phyloP scores from a whole-genome alignment of 2,113 vertebrate species.

The Hipposideros armiger region DNA sequence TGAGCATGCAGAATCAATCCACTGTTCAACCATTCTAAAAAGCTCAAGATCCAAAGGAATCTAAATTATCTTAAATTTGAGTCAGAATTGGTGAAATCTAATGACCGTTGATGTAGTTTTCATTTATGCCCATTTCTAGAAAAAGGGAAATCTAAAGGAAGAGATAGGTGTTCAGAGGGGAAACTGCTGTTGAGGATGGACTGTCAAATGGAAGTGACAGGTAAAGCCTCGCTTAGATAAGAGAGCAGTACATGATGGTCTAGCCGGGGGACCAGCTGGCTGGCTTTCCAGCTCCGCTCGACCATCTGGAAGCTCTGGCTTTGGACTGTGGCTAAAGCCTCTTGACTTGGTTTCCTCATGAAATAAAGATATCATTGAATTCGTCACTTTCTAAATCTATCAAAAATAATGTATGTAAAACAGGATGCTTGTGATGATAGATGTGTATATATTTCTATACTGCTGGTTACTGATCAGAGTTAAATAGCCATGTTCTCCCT shows the following conservation, averaged over 20 bases:
- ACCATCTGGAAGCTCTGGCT: background rate
- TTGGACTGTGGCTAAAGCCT: background rate
- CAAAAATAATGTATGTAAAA: background rate
- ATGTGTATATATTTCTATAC: background rate
- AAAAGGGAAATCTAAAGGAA: background rate
- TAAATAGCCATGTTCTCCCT: background rate
- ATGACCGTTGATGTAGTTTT: background rate
- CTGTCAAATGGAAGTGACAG: background rate
- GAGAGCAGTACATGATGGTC: fast-evolving
- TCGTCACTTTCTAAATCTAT: background rate
- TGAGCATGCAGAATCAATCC: background rate
- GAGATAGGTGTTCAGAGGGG: fast-evolving
- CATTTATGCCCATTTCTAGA: background rate
- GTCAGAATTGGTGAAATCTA: background rate
- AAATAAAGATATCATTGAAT: background rate
- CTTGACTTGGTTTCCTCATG: background rate
- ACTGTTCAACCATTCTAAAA: background rate
- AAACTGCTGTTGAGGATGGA: background rate
- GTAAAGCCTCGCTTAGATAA: background rate
- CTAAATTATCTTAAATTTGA: background rate
- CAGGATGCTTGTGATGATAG: background rate
- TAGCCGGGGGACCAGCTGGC: background rate
- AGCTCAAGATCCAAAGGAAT: background rate
- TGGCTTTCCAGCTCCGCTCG: background rate
- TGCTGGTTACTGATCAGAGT: background rate